A percentile compares a stretch with the other conserved stretches of the same genome.
Conservation (phyloP, 2,797 vertebrate genomes). For the Enoplosus armatus region DNA sequence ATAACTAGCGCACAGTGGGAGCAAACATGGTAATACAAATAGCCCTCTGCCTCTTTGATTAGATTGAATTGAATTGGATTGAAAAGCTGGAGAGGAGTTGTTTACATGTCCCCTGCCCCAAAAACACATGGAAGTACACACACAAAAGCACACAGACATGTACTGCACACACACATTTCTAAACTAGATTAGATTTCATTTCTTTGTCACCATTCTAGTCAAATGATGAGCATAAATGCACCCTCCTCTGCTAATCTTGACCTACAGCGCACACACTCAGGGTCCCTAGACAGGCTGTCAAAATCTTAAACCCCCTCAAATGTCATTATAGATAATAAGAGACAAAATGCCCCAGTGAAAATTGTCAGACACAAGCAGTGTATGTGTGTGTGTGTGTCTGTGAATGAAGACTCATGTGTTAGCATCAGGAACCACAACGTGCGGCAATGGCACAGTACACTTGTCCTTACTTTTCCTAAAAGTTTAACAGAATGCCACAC, state of each 20-base stretch:
- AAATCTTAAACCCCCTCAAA: conserved; percentile 48
- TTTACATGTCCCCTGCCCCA: conserved; percentile 18
- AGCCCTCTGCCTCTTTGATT: conserved; percentile 31
- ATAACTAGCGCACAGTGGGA: conserved; percentile 23
- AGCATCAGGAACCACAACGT: conserved; percentile 1
- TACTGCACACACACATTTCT: not conserved
- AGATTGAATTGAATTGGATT: conserved; percentile 22
- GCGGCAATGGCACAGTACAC: no score
- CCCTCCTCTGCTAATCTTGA: conserved; percentile 23
- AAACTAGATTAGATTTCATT: not conserved
- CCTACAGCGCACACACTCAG: not conserved
- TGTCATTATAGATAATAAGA: conserved; percentile 43
- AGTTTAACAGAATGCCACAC: not conserved
- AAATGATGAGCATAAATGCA: conserved; percentile 18
- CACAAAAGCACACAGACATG: not conserved
- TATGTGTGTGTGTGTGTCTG: not conserved
- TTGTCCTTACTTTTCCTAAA: not conserved
- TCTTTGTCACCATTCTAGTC: conserved; percentile 18
- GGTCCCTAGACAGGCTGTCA: conserved; percentile 23
- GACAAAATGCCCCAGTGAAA: conserved; percentile 26
- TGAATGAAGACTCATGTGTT: conserved; percentile 7
- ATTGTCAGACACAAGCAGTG: conserved; percentile 21
- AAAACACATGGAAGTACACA: conserved; percentile 6
- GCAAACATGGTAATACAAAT: conserved; percentile 16
- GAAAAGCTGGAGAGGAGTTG: conserved; percentile 33